Percentiles rank a stretch among this genome's conserved stretches.
Conservation (phyloP, 2,888 invertebrate species). For the Tortrix viridana region DNA sequence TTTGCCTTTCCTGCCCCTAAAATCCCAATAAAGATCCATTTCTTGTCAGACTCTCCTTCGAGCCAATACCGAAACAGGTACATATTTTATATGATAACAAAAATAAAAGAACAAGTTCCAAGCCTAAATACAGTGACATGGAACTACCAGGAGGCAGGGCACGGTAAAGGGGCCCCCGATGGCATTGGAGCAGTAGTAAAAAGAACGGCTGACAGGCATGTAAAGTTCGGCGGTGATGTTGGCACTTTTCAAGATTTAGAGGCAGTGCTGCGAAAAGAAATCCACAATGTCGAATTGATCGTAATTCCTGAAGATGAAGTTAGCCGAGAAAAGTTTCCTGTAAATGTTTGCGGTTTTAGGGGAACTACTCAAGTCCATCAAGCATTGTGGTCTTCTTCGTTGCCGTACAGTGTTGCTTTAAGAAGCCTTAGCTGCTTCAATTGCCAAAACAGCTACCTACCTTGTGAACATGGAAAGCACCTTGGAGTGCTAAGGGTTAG, state of each 20-base stretch:
- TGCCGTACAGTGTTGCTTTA: neutral
- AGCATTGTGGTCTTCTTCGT: neutral
- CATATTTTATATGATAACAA: conserved; percentile 38
- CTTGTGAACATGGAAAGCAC: too few species aligned
- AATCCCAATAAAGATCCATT: conserved; percentile 33
- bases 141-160: conserved; percentile 53
- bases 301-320: neutral
- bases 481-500: too few species aligned
- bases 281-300: neutral
- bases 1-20: too few species aligned
- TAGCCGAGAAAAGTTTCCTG: neutral
- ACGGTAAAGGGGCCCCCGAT: conserved; percentile 56
- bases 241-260: conserved; percentile 19
- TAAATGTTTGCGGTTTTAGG: neutral
- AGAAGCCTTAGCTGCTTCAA: too few species aligned
- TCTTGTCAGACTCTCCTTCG: conserved; percentile 33
- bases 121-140: conserved; percentile 41
- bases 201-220: conserved; percentile 46
- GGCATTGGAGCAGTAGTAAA: conserved; percentile 53
- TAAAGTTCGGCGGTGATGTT: conserved; percentile 35
- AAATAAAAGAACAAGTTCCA: conserved; percentile 24
- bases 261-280: neutral
- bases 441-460: too few species aligned
- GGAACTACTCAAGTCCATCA: conserved; percentile 1
- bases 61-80: conserved; percentile 37